Base-by-base conservation (phyloP, 2,113 vertebrate species). In the Pimephales promelas region DNA sequence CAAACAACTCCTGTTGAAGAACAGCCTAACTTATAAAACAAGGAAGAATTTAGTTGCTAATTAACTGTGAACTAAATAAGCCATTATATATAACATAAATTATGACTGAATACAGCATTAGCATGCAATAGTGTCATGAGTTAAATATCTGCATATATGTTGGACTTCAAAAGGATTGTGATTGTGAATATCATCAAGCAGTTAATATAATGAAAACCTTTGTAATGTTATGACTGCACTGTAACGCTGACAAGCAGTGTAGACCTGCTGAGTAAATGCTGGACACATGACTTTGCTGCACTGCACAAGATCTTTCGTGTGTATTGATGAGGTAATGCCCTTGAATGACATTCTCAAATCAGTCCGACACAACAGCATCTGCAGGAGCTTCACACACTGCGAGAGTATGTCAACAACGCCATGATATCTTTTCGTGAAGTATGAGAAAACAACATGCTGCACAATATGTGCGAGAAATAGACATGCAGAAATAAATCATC, bases 271-370 rank as follows among this genome's bases (percentile, higher is more conserved):
- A 40, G 16, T 47, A 8, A 64, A 75, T 24, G 26, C 16, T 40
- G 57, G 22, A 52, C 85, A 54, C 73, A 54, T 73, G 82, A 90
- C 90, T 91, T 90, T 94, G 91, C 90, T 86, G 88, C 88, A 92
- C 70, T 87, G 52, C 57, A 81, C 73, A 47, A 72, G 16, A 59
- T 31, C 56, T 59, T 24, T 20, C 83, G 66, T 47, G 56, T 64
- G 47, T 47, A 74, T n/a, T 45, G 68, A 72, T 52, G 74, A 87
- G 85, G 10, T 4, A 10, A 49, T 34, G n/a, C 52, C 77, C 80
- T 5, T 74, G 61, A 14, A n/a, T 18, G 14, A 85, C 10, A 45
- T 0, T 77, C 81, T 49, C 68, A 22, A 54, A n/a, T 52, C 18
- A 40, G 24, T 8, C 22, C 22, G 9, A 45, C 22, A 20, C 26